Base-by-base conservation (phyloP, 2,113 vertebrate genomes). In the Ageneiosus marmoratus region DNA sequence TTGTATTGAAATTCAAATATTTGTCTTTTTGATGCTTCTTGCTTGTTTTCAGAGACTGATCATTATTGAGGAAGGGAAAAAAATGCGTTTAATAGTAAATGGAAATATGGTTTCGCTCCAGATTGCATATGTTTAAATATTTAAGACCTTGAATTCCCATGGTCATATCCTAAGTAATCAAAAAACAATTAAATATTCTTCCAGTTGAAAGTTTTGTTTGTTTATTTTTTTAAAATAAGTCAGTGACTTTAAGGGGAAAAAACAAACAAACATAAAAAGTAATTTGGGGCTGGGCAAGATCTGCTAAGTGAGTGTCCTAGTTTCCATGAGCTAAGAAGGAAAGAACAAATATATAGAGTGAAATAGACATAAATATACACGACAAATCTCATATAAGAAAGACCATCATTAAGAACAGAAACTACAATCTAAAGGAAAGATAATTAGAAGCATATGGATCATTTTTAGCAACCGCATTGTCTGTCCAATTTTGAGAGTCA, bases 151-250 rank as follows among this genome's bases (percentile, higher is more conserved):
- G 88, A 90, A 94, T 92, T 94, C 93, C 92, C 94, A 90, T 89
- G 92, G 91, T 92, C 90, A 92, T 82, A 90, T 92, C 89, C 92
- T 91, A 93, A 94, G 93, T 94, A 92, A 94, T 94, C 93, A 94
- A 94, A 95, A 95, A 95, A 94, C 93, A 94, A 95, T 95, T 94
- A 94, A 95, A 94, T 94, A 95, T 94, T 94, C 93, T 93, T 91
- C 90, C 88, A 84, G 88, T 91, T 90, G 90, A 93, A 92, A 94
- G 91, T 94, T 94, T 90, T 91, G 92, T 93, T 92, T 94, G 92
- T 94, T 94, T 94, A 90, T 93, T 93, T 88, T 77, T 91, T 58
- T 90, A 92, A 93, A 89, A 87, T 84, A 92, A 93, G 93, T 91
- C 92, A 88, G 86, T 83, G 89, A 91, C 91, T 94, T 94, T 89